phyloP scores from a whole-genome alignment of 2,888 invertebrate genomes.

The Coelinius sp. region DNA sequence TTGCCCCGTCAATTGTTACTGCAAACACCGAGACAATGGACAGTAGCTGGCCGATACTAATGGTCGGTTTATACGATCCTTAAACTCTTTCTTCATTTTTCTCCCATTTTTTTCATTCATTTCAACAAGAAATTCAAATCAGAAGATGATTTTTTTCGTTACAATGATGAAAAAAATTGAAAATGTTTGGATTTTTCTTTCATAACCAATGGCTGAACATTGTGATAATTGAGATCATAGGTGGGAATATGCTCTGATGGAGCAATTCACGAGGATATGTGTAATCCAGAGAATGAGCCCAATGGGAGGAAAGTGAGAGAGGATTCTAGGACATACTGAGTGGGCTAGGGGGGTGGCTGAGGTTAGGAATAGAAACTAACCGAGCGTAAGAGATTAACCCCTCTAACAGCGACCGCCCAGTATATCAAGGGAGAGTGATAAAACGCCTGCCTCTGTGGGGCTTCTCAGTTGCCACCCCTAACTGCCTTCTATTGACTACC shows the following conservation, averaged over 20 bases:
- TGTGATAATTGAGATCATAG: slow-evolving; percentile 22
- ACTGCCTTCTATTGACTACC: slow-evolving; percentile 69
- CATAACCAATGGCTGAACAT: not conserved
- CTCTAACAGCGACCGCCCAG: slow-evolving; percentile 69
- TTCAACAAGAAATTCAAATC: too few relatives aligned
- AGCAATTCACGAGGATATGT: slow-evolving; percentile 12
- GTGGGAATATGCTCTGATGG: not conserved
- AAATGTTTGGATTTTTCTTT: too few relatives aligned
- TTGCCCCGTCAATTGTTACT: slow-evolving; percentile 67
- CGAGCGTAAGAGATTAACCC: slow-evolving; percentile 71
- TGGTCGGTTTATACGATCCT: slow-evolving; percentile 68
- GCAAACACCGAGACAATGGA: slow-evolving; percentile 68
- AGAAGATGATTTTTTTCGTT: too few relatives aligned
- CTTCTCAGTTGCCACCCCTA: slow-evolving; percentile 66
- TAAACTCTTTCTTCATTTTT: slow-evolving; percentile 47
- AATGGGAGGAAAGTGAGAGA: slow-evolving; percentile 19
- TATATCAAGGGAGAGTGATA: slow-evolving; percentile 69
- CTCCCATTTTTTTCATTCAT: not conserved
- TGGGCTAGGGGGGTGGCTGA: slow-evolving; percentile 51
- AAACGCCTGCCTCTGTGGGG: slow-evolving; percentile 65
- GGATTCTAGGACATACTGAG: not conserved
- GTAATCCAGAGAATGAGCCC: slow-evolving; percentile 34
- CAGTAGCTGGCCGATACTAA: slow-evolving; percentile 68
- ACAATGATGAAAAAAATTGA: too few relatives aligned
- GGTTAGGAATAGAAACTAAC: slow-evolving; percentile 70